Conservation (phyloP, 2,113 vertebrate genomes). For the Psephotus haematonotus region DNA sequence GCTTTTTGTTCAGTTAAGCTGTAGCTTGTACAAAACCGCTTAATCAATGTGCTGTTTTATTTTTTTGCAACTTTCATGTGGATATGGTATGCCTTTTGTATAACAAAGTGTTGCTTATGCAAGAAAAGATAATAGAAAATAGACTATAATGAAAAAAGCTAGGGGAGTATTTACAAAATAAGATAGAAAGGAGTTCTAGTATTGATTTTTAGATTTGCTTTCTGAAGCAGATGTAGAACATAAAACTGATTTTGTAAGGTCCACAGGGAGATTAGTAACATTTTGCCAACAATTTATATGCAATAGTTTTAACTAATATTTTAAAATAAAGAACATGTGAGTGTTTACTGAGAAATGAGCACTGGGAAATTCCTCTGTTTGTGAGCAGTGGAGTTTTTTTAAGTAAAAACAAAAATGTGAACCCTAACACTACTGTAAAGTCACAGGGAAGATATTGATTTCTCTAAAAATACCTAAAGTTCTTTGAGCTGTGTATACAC, state of each 20-base stretch:
- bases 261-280: neutral
- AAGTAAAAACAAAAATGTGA: neutral
- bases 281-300: neutral
- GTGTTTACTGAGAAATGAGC: neutral
- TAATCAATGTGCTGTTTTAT: neutral
- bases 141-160: neutral
- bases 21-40: neutral
- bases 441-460: slow-evolving; percentile 53
- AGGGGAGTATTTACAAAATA: neutral
- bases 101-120: neutral
- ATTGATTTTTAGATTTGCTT: neutral
- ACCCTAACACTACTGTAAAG: neutral
- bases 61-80: neutral
- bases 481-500: slow-evolving; percentile 50
- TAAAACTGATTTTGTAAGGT: neutral
- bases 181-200: neutral
- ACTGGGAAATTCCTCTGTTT: slow-evolving; percentile 18
- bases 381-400: neutral
- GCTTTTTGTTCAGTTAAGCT: neutral
- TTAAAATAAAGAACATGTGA: neutral
- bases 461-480: slow-evolving; percentile 62
- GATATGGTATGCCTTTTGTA: neutral
- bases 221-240: neutral
- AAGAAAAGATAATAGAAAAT: neutral
- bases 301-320: neutral